Base-by-base conservation (phyloP, 2,113 vertebrate species). In the Pollachius pollachius region DNA sequence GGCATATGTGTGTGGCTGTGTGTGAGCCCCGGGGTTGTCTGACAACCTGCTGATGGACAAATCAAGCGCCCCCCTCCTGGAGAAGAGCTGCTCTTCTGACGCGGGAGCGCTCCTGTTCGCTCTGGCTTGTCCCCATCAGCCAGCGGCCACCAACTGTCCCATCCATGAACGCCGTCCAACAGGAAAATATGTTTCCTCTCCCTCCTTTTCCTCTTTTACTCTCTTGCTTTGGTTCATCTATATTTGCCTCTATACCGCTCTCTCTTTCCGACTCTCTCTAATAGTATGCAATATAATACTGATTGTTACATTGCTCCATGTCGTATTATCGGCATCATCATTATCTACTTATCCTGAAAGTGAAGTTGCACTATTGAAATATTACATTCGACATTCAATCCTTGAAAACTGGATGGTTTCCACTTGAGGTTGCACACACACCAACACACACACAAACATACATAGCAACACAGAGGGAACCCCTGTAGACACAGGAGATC, bases 1-100 rank as follows among this genome's bases (percentile, higher is more conserved):
- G 15, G 56, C 18, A 18, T 58, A 18, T 58, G 56, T 58, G 56
- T 61, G 59, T 61, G 59, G 5, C 18, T 62, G 60, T 62, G 60
- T 12, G 60, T 15, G 60, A 21, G 60, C 13, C 18, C 23, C 1
- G 75, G 74, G 75, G 74, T 84, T 77, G 75, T 56, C 66, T 83
- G 78, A 67, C 84, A 79, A 90, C 71, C 88, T 72, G 77, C 90
- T 88, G 92, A 90, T 92, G 86, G 88, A 91, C 90, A 90, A 90
- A 91, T 91, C 88, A 89, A 88, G 87, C 87, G 23, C 78, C 74
- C 69, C 80, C 89, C 89, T 82, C 27, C 67, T 37, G 74, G 85
- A 81, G 75, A 78, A 91, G 92, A 92, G 90, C 92, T 92, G 91
- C 90, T 88, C 86, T 84, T 70, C 74, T 69, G 77, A 83, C 81